These are phyloP conservation scores for Prionace glauca DNA, from an alignment of 2,797 vertebrate species.

Conservation along the genomic window DNA sequence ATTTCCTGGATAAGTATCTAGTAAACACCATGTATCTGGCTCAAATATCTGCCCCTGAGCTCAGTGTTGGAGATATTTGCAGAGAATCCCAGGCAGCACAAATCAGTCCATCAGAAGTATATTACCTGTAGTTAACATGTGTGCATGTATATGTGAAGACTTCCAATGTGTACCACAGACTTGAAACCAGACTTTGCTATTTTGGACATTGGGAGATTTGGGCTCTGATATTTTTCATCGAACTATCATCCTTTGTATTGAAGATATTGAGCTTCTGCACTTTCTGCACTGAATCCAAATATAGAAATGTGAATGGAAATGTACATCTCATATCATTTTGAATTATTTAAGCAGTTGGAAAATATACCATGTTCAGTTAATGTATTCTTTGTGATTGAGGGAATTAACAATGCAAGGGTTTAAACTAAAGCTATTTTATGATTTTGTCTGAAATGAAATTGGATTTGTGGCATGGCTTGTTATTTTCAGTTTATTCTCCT, in stretches of 20 bases:
- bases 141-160: too few species aligned
- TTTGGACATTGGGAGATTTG: too few species aligned
- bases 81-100: too few species aligned
- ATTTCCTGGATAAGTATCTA: too few species aligned
- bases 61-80: too few species aligned
- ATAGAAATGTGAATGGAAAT: not conserved
- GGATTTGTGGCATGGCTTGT: not conserved
- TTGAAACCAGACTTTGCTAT: too few species aligned
- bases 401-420: not conserved
- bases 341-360: not conserved
- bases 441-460: too few species aligned
- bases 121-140: too few species aligned
- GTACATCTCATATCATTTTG: not conserved
- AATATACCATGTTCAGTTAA: not conserved
- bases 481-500: not conserved
- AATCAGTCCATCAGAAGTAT: too few species aligned
- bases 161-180: too few species aligned
- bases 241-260: not conserved
- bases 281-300: not conserved
- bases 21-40: too few species aligned
- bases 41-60: too few species aligned
- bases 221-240: not conserved
- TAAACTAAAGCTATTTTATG: not conserved
- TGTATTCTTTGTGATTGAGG: not conserved
- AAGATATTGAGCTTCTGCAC: not conserved